Conservation (phyloP, 2,113 vertebrate genomes). For the Chunga burmeisteri region DNA sequence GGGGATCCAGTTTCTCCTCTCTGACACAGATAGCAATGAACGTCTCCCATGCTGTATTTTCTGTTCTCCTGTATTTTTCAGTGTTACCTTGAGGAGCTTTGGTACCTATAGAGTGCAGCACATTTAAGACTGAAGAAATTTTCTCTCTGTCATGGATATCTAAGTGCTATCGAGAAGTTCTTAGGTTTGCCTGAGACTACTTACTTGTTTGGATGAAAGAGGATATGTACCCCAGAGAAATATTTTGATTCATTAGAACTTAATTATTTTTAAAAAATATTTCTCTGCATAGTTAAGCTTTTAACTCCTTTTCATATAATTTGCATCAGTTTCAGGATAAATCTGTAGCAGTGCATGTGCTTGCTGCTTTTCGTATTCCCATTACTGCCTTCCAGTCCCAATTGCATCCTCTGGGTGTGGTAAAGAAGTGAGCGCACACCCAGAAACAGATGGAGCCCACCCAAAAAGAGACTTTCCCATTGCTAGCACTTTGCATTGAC, state of each 20-base stretch:
- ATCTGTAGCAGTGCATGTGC: background rate
- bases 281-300: background rate
- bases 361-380: background rate
- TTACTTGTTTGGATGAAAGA: background rate
- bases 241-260: background rate
- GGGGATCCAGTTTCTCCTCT: background rate
- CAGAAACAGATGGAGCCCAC: constrained; percentile 46
- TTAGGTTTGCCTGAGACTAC: background rate
- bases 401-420: background rate
- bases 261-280: background rate
- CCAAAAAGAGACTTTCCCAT: background rate
- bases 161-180: background rate
- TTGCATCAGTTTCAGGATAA: background rate
- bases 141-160: background rate
- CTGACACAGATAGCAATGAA: background rate
- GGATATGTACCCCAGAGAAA: background rate
- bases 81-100: background rate
- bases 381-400: background rate
- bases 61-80: background rate
- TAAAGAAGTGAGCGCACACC: background rate
- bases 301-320: background rate
- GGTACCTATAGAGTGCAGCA: background rate
- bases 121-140: background rate
- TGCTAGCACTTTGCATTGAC: background rate
- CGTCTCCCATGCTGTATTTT: background rate